Evolutionary conservation across 1,140 invertebrate genomes (phyloP).

Genomic region (Phortica variegata): DNA sequence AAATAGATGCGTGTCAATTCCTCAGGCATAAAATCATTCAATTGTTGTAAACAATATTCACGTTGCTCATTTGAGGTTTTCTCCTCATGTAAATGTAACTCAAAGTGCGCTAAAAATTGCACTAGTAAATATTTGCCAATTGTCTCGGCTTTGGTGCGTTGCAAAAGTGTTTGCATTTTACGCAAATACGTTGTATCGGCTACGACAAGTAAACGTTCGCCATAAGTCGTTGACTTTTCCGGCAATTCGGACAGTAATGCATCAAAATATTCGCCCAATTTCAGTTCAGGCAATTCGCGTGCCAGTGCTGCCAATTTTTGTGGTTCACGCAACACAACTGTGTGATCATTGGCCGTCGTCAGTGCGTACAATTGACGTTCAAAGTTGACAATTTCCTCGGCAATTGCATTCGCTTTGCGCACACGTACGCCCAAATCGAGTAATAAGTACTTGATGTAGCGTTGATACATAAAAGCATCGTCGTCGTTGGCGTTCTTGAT

Average conservation of each 20-base stretch:
- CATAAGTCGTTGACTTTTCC: slow-evolving; percentile 1
- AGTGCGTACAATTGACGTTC: slow-evolving; percentile 24
- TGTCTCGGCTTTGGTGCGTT: slow-evolving; percentile 4
- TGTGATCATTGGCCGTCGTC: slow-evolving; percentile 1
- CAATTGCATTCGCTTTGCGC: slow-evolving; percentile 22
- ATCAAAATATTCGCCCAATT: slow-evolving; percentile 29
- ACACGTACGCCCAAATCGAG: slow-evolving; percentile 39
- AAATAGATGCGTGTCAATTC: slow-evolving; percentile 25
- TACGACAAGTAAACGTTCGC: slow-evolving; percentile 26
- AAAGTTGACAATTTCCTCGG: slow-evolving; percentile 29
- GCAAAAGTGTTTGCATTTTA: slow-evolving; percentile 17
- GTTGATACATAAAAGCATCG: slow-evolving; percentile 31
- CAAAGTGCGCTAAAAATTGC: slow-evolving; percentile 37
- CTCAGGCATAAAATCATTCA: slow-evolving; percentile 33
- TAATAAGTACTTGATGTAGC: slow-evolving; percentile 40
- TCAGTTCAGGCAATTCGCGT: slow-evolving; percentile 25
- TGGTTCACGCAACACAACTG: slow-evolving; percentile 28
- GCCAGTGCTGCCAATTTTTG: slow-evolving; percentile 23
- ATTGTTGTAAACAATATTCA: slow-evolving; percentile 29
- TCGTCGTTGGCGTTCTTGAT: slow-evolving; percentile 7
- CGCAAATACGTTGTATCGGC: slow-evolving; percentile 32
- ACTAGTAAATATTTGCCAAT: slow-evolving; percentile 41
- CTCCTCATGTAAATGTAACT: slow-evolving; percentile 33
- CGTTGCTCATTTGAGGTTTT: slow-evolving; percentile 17
- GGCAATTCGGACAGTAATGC: slow-evolving; percentile 13